Conservation (phyloP, 1,140 invertebrate species). For the Drosophila erecta region DNA sequence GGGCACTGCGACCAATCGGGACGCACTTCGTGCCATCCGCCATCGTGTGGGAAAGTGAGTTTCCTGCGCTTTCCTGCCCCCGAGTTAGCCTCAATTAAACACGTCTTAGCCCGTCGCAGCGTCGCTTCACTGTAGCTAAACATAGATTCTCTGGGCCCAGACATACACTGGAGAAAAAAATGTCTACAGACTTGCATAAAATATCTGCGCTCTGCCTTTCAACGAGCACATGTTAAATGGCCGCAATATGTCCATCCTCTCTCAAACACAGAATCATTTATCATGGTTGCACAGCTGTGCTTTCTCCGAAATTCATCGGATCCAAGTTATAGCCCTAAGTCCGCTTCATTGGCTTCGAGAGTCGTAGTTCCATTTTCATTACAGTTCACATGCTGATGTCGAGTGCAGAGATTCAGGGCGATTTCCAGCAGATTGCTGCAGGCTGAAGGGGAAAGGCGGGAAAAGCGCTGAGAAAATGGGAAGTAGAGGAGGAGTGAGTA, state of each 20-base stretch:
- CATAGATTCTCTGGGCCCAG: neutral
- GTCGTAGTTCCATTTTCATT: constrained; percentile 2
- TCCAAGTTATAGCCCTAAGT: neutral
- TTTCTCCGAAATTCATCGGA: neutral
- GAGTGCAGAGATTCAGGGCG: constrained; percentile 18
- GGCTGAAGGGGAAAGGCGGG: neutral
- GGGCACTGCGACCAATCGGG: constrained; percentile 19
- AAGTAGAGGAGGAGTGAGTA: neutral
- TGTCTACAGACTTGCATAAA: too few relatives aligned
- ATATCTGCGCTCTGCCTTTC: too few relatives aligned
- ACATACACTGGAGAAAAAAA: neutral
- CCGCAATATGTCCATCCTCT: too few relatives aligned
- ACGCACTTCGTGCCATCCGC: too few relatives aligned
- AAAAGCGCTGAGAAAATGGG: neutral
- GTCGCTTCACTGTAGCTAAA: neutral
- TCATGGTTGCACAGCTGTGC: neutral
- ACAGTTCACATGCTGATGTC: constrained; percentile 14
- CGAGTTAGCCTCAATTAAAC: constrained; percentile 25
- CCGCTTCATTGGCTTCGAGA: neutral
- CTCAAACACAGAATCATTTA: neutral
- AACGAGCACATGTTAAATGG: too few relatives aligned
- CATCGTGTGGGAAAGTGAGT: too few relatives aligned
- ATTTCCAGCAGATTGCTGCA: constrained; percentile 1
- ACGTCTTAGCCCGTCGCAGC: neutral
- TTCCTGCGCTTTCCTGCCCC: neutral